Percentiles rank a stretch among this genome's conserved stretches.
Evolutionary conservation across 2,888 invertebrate genomes (phyloP).

Genomic region (Cyaniris semiargus): DNA sequence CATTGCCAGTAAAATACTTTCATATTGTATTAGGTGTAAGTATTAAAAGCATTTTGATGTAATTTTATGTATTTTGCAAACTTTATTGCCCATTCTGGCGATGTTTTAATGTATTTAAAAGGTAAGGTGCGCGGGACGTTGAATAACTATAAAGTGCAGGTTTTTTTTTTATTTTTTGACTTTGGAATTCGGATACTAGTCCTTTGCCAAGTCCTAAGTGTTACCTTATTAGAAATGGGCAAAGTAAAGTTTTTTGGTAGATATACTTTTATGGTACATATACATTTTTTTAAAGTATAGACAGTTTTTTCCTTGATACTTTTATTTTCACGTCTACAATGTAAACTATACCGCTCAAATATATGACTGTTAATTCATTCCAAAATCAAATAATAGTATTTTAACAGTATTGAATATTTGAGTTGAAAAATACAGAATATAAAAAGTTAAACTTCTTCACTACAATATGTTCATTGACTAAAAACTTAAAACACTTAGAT

Average conservation of each 20-base stretch:
- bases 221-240: conserved; percentile 8
- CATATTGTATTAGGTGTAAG: conserved; percentile 52
- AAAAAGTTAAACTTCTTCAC: neutral
- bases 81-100: conserved; percentile 34
- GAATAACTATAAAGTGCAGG: conserved; percentile 11
- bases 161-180: neutral
- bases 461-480: neutral
- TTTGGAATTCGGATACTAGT: conserved; percentile 16
- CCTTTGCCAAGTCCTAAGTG: conserved; percentile 13
- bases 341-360: conserved; percentile 20
- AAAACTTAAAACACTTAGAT: neutral
- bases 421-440: neutral
- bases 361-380: conserved; percentile 29
- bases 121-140: neutral
- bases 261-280: conserved; percentile 23
- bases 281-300: conserved; percentile 5
- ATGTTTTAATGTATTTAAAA: conserved; percentile 20
- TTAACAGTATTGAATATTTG: neutral
- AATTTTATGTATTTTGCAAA: conserved; percentile 45
- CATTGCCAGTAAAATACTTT: conserved; percentile 53
- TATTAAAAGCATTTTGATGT: conserved; percentile 55
- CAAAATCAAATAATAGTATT: conserved; percentile 25
- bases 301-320: conserved; percentile 3
- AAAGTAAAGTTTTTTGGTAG: neutral
- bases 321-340: conserved; percentile 21